Percentiles rank a stretch among this genome's conserved stretches.
Conservation (phyloP, 2,888 invertebrate genomes). For the Phyto melanocephala region DNA sequence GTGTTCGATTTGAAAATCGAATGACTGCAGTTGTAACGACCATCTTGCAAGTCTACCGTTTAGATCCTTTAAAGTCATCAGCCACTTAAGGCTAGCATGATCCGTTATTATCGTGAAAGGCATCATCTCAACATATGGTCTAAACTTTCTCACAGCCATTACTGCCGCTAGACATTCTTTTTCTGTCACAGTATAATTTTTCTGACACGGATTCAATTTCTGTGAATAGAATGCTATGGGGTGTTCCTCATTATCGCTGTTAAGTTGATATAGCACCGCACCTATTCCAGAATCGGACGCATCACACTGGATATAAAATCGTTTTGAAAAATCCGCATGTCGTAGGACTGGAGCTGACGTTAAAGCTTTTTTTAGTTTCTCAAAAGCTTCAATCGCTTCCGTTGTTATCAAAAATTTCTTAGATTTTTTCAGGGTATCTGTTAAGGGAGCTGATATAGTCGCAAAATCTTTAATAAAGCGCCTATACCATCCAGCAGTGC, state of each 20-base stretch:
- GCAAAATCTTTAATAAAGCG: not conserved
- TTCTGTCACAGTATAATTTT: slow-evolving; percentile 32
- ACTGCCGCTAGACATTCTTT: slow-evolving; percentile 25
- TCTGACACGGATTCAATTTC: slow-evolving; percentile 2
- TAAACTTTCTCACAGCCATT: not conserved
- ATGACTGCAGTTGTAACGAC: too few relatives aligned
- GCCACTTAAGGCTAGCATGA: too few relatives aligned
- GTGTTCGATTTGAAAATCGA: too few relatives aligned
- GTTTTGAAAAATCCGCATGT: slow-evolving; percentile 2
- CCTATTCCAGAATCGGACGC: slow-evolving; percentile 35
- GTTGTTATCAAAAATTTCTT: not conserved
- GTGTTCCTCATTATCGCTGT: not conserved
- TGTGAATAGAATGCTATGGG: slow-evolving; percentile 6
- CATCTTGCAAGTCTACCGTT: not conserved
- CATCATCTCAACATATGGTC: too few relatives aligned
- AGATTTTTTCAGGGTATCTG: not conserved
- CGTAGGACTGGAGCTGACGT: slow-evolving; percentile 13
- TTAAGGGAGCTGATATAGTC: not conserved
- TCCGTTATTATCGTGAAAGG: too few relatives aligned
- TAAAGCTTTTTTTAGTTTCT: slow-evolving; percentile 25
- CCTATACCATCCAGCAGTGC: slow-evolving; percentile 12
- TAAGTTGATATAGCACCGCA: slow-evolving; percentile 38
- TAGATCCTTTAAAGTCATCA: too few relatives aligned
- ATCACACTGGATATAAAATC: slow-evolving; percentile 53
- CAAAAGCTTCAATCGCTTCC: not conserved